These are phyloP conservation scores for Phymorhynchus buccinoides DNA, from an alignment of 1,140 invertebrate genomes.

Conservation along the genomic window DNA sequence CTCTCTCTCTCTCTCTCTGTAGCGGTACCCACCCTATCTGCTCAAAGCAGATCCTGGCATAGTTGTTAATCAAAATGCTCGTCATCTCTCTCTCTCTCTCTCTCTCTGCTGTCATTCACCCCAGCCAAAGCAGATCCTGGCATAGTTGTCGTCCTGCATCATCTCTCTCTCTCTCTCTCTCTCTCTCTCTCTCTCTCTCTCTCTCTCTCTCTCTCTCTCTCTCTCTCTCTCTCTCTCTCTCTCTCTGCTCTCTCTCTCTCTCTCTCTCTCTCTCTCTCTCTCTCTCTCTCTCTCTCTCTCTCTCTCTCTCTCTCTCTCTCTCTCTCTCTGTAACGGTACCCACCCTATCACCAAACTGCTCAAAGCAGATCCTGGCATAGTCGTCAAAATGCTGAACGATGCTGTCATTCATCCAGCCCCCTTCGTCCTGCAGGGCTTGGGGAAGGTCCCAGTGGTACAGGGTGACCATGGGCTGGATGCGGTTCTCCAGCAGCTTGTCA, in stretches of 20 bases:
- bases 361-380: slow-evolving; percentile 70
- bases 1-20: too few species aligned
- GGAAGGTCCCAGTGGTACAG: slow-evolving; percentile 76
- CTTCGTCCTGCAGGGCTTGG: slow-evolving; percentile 60
- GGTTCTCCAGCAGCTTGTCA: slow-evolving; percentile 55
- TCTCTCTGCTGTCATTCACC: slow-evolving; percentile 74
- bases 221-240: too few species aligned
- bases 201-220: too few species aligned
- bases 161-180: too few species aligned
- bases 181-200: too few species aligned
- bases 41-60: slow-evolving; percentile 68
- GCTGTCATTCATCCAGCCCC: slow-evolving; percentile 75
- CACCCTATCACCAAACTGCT: slow-evolving; percentile 68
- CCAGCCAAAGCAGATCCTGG: too few species aligned
- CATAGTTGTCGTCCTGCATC: too few species aligned
- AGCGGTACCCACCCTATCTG: slow-evolving; percentile 54
- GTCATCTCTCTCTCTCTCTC: too few species aligned
- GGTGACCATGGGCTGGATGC: slow-evolving; percentile 74
- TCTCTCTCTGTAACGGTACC: slow-evolving; percentile 27
- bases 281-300: too few species aligned
- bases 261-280: too few species aligned
- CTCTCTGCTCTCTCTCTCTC: too few species aligned
- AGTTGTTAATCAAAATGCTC: slow-evolving; percentile 76
- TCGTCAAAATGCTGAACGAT: slow-evolving; percentile 75
- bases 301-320: too few species aligned